Conservation (phyloP, 2,797 vertebrate genomes). For the Anisognathus igniventris region DNA sequence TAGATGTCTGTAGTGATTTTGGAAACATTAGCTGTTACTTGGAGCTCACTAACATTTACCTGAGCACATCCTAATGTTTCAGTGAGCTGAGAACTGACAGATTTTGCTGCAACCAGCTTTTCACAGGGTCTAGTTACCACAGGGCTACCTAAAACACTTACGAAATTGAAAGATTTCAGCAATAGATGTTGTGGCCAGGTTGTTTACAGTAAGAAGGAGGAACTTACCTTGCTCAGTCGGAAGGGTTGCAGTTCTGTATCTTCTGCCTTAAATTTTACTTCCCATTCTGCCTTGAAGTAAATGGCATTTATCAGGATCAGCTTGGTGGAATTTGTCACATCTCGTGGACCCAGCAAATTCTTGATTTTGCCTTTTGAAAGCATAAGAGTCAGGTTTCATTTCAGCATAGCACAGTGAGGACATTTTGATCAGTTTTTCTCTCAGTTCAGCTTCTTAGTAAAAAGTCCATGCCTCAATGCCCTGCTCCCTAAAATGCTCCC, state of each 20-base stretch:
- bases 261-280: slow-evolving; percentile 69
- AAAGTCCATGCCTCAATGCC: neutral
- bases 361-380: slow-evolving; percentile 84
- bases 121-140: neutral
- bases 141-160: neutral
- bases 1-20: neutral
- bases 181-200: neutral
- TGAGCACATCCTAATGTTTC: neutral
- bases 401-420: neutral
- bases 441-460: neutral
- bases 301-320: slow-evolving; percentile 87
- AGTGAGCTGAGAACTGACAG: neutral
- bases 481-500: neutral
- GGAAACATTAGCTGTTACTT: neutral
- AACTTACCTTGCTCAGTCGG: slow-evolving; percentile 76
- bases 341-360: slow-evolving; percentile 76
- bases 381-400: neutral
- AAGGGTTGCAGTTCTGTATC: slow-evolving; percentile 79
- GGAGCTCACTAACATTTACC: neutral
- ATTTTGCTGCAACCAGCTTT: neutral
- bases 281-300: slow-evolving; percentile 92
- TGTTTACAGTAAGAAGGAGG: neutral
- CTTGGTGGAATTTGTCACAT: slow-evolving; percentile 24
- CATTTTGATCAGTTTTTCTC: neutral
- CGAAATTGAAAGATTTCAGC: neutral